phyloP scores from a whole-genome alignment of 2,113 vertebrate species.

The Sylvilagus bachmani region DNA sequence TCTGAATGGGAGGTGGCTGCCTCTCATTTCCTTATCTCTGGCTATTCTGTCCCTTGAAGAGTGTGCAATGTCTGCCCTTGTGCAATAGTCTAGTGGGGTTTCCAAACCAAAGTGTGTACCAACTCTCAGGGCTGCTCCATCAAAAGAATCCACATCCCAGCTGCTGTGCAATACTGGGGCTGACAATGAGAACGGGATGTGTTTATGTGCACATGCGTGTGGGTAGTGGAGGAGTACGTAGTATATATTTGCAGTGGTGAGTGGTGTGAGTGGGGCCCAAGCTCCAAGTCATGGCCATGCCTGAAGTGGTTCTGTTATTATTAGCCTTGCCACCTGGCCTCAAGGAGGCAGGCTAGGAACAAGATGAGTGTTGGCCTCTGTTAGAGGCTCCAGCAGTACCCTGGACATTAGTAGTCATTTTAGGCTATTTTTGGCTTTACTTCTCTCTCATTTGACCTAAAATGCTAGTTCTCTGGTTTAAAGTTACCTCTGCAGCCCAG shows the following conservation, averaged over 20 bases:
- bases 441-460: neutral
- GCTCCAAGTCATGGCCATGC: neutral
- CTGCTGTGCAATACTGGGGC: neutral
- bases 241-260: too few species aligned
- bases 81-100: neutral
- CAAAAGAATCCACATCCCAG: neutral
- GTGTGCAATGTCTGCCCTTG: neutral
- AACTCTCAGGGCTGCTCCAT: neutral
- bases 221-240: too few species aligned
- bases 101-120: neutral
- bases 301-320: neutral
- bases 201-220: neutral
- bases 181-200: neutral
- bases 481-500: neutral
- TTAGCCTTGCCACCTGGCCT: neutral
- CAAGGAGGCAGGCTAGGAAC: neutral
- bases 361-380: neutral
- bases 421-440: neutral
- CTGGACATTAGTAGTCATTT: neutral
- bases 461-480: slow-evolving; percentile 8
- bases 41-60: neutral
- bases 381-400: neutral
- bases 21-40: neutral
- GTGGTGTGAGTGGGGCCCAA: neutral
- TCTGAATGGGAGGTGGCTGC: neutral